Percentiles rank a stretch among this genome's conserved stretches.
Evolutionary conservation across 1,140 invertebrate genomes (phyloP).

Genomic region (Aphelenchoides fujianensis): DNA sequence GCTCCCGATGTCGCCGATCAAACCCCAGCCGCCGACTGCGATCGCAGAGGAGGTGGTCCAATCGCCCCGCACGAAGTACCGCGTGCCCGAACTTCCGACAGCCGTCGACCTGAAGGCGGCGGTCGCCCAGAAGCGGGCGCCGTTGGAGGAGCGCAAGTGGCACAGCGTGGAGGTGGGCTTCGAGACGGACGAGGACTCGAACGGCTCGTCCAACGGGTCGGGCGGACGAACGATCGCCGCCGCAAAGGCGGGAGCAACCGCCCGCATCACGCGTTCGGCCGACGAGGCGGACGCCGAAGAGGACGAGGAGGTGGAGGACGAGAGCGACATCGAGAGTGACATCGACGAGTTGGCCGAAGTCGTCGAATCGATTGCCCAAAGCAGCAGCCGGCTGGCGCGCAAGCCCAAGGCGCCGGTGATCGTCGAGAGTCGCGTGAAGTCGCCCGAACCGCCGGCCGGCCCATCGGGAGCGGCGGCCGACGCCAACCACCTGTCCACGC

Average conservation of each 20-base stretch:
- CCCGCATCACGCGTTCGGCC: constrained; percentile 26
- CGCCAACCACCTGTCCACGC: constrained; percentile 48
- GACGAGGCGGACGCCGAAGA: constrained; percentile 44
- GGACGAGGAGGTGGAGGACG: constrained; percentile 51
- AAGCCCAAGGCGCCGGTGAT: constrained; percentile 47
- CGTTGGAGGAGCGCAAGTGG: constrained; percentile 48
- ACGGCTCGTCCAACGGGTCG: constrained; percentile 33
- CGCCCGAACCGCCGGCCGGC: constrained; percentile 22
- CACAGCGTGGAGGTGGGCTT: constrained; percentile 58
- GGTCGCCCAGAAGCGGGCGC: constrained; percentile 5
- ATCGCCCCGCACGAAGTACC: constrained; percentile 28
- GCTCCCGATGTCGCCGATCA: constrained; percentile 2
- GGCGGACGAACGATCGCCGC: not conserved
- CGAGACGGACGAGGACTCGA: constrained; percentile 55
- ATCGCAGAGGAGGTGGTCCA: not conserved
- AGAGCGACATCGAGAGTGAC: constrained; percentile 57
- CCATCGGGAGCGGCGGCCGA: constrained; percentile 25
- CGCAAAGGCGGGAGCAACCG: not conserved
- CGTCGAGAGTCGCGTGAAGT: constrained; percentile 36
- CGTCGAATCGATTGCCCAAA: constrained; percentile 46
- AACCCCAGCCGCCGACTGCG: constrained; percentile 24
- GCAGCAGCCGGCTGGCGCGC: constrained; percentile 4
- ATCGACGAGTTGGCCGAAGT: constrained; percentile 61
- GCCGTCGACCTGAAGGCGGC: constrained; percentile 35
- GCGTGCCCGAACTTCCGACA: constrained; percentile 39